Evolutionary conservation across 1,140 invertebrate species (phyloP).

Genomic region (Carcinoscorpius rotundicauda): DNA sequence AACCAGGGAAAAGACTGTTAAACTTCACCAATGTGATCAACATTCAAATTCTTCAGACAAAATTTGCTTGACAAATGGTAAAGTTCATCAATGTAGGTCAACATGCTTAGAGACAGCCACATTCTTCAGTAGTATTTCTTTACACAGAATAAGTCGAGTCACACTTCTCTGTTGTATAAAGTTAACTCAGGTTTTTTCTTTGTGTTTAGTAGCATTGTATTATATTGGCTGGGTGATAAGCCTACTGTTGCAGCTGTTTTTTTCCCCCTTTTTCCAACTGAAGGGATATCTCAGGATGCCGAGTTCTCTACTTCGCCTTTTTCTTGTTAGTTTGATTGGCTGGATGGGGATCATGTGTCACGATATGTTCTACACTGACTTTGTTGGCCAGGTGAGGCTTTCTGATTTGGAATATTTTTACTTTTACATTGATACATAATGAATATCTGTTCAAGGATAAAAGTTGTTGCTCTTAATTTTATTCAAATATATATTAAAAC

Average conservation of each 20-base stretch:
- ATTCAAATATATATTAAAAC: too few species aligned
- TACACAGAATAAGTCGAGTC: neutral
- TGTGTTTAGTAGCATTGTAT: too few species aligned
- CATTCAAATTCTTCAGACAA: neutral
- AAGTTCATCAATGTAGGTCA: neutral
- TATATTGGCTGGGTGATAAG: too few species aligned
- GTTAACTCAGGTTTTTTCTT: too few species aligned
- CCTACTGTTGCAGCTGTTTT: too few species aligned
- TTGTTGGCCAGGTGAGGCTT: constrained; percentile 33
- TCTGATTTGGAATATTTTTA: neutral
- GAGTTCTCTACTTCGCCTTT: constrained; percentile 31
- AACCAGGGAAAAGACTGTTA: too few species aligned
- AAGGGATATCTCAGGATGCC: constrained; percentile 27
- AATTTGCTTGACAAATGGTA: neutral
- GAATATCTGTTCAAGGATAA: too few species aligned
- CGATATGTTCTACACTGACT: constrained; percentile 42
- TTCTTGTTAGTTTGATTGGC: constrained; percentile 25
- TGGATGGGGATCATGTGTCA: constrained; percentile 39
- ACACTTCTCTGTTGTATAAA: neutral
- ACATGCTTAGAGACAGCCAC: neutral
- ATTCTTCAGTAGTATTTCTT: neutral
- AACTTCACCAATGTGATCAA: neutral
- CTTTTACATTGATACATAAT: too few species aligned
- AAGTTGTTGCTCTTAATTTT: too few species aligned
- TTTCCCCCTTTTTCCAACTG: neutral